Percentiles rank a stretch among this genome's conserved stretches.
phyloP scores from a whole-genome alignment of 1,140 invertebrate species.

The Pantala flavescens region DNA sequence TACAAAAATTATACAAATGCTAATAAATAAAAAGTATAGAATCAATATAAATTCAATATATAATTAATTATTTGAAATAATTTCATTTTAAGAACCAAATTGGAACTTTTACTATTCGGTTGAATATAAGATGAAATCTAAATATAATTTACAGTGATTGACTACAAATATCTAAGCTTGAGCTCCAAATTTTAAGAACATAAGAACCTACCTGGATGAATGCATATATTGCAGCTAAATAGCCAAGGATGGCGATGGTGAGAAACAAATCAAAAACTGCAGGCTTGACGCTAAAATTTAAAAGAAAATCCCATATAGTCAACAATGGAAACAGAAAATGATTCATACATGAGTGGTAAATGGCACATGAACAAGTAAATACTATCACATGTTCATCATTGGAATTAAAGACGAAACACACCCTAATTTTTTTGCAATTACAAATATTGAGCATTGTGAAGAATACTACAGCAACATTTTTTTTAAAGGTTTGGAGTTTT shows the following conservation, averaged over 20 bases:
- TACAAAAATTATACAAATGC: background rate
- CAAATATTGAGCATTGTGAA: no score
- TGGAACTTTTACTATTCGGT: no score
- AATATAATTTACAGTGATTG: background rate
- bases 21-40: background rate
- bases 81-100: background rate
- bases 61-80: background rate
- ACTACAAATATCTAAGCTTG: background rate
- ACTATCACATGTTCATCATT: constrained; percentile 12
- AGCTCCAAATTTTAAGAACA: background rate
- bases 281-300: constrained; percentile 77
- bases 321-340: background rate
- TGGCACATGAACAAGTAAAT: constrained; percentile 17
- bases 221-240: constrained; percentile 72
- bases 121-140: background rate
- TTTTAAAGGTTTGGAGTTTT: no score
- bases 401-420: constrained; percentile 21
- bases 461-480: no score
- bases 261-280: constrained; percentile 94
- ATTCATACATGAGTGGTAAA: constrained; percentile 16
- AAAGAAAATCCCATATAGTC: constrained; percentile 25
- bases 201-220: constrained; percentile 50
- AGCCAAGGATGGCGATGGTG: constrained; percentile 71
- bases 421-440: no score
- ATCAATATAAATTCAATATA: background rate